phyloP scores from a whole-genome alignment of 1,140 invertebrate species.

The Aphaenogaster floridana region DNA sequence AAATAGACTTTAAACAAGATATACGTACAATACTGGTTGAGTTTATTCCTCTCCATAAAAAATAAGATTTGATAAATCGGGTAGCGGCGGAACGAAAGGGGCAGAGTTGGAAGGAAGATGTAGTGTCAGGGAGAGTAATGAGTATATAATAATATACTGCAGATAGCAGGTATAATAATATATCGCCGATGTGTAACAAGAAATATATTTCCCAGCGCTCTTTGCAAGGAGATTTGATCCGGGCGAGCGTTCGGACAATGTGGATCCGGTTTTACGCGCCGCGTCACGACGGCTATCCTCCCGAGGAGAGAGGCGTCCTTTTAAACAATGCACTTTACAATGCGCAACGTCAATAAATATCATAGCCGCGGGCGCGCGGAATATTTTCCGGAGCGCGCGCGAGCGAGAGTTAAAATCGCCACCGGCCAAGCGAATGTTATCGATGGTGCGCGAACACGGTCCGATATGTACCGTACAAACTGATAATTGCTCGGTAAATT shows the following conservation, averaged over 20 bases:
- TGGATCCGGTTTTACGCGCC: slow-evolving; percentile 26
- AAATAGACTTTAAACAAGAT: neutral
- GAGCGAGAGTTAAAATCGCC: slow-evolving; percentile 55
- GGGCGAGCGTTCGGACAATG: neutral
- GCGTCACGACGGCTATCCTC: neutral
- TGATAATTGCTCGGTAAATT: slow-evolving; percentile 65
- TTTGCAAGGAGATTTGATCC: neutral
- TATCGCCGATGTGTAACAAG: neutral
- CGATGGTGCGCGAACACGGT: slow-evolving; percentile 19
- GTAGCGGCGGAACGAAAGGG: neutral
- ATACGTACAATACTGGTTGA: neutral
- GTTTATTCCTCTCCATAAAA: neutral
- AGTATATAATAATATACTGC: neutral
- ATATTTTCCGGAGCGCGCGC: slow-evolving; percentile 43
- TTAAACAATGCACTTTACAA: slow-evolving; percentile 57
- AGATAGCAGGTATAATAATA: neutral
- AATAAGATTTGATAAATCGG: neutral
- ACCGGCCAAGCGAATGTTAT: slow-evolving; percentile 57
- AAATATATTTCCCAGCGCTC: slow-evolving; percentile 5
- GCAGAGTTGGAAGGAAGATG: neutral
- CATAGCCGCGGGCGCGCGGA: slow-evolving; percentile 49
- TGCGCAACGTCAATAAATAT: slow-evolving; percentile 59
- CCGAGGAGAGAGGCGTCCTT: slow-evolving; percentile 11
- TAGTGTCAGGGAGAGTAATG: neutral
- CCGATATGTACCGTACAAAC: slow-evolving; percentile 49